A percentile compares a stretch with the other conserved stretches of the same genome.
Evolutionary conservation across 2,888 invertebrate genomes (phyloP).

Genomic region (Philonicus albiceps): DNA sequence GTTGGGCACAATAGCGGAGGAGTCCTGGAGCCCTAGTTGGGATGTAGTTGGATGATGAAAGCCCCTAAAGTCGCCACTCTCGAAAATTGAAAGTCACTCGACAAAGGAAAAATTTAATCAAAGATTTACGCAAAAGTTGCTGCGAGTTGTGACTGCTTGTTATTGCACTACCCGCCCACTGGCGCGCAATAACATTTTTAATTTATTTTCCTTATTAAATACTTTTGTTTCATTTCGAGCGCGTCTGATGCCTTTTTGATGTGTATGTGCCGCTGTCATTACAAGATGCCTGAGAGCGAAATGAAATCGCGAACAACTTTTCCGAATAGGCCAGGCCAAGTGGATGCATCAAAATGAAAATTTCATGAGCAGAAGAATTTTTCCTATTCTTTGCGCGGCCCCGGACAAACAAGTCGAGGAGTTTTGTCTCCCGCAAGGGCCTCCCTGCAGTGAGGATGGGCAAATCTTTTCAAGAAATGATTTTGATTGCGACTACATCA

Average conservation of each 20-base stretch:
- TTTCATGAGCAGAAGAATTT: conserved; percentile 30
- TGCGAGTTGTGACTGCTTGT: background rate
- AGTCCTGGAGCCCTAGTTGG: background rate
- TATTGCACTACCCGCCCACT: conserved; percentile 4
- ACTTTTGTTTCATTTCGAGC: conserved; percentile 24
- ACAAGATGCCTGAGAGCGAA: conserved; percentile 28
- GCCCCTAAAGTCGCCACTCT: background rate
- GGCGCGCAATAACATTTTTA: conserved; percentile 8
- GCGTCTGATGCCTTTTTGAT: background rate
- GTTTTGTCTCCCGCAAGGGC: background rate
- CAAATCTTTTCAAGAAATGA: background rate
- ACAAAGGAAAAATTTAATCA: conserved; percentile 12
- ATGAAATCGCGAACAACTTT: conserved; percentile 21
- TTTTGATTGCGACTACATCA: conserved; percentile 37
- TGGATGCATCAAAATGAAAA: conserved; percentile 26
- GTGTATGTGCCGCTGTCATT: conserved; percentile 19
- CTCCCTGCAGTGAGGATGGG: background rate
- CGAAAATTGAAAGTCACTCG: background rate
- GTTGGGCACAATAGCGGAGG: background rate
- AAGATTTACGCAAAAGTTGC: conserved; percentile 2
- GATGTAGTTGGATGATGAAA: background rate
- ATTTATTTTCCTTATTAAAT: conserved; percentile 34
- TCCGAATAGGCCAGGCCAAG: conserved; percentile 3
- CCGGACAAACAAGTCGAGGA: background rate
- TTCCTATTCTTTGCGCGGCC: background rate